Percentiles rank a stretch among this genome's conserved stretches.
phyloP scores from a whole-genome alignment of 2,113 vertebrate species.

The Varanus salvator region DNA sequence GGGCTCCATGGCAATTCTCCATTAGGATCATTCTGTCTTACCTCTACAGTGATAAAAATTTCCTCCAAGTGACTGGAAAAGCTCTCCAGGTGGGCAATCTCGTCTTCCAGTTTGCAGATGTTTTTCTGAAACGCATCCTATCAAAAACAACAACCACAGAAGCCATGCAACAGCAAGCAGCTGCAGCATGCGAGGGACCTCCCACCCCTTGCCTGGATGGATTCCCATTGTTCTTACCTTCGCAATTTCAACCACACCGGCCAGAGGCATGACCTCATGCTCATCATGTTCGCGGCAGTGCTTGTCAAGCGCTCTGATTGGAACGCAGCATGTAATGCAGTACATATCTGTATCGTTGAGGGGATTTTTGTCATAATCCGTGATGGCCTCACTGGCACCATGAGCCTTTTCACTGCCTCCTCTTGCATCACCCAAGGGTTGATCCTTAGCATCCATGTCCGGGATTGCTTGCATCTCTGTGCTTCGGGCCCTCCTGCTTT shows the following conservation, averaged over 20 bases:
- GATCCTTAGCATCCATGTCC: slow-evolving; percentile 4
- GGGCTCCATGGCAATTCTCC: too few relatives aligned
- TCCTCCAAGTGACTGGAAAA: slow-evolving; percentile 94
- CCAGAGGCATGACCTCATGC: slow-evolving; percentile 77
- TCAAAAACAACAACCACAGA: slow-evolving; percentile 7
- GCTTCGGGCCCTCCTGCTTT: neutral
- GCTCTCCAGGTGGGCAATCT: slow-evolving; percentile 91
- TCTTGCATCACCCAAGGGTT: slow-evolving; percentile 52
- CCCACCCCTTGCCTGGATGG: neutral
- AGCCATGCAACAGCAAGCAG: neutral
- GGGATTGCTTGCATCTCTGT: slow-evolving; percentile 35
- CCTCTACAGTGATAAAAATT: slow-evolving; percentile 97
- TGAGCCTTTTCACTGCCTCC: slow-evolving; percentile 53
- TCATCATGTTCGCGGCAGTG: slow-evolving; percentile 70
- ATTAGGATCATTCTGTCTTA: slow-evolving; percentile 61
- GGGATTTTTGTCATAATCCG: slow-evolving; percentile 62
- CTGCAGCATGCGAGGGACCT: neutral
- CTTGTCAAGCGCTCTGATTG: slow-evolving; percentile 72
- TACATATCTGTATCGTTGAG: slow-evolving; percentile 69
- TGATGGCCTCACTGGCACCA: slow-evolving; percentile 37
- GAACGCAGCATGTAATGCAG: slow-evolving; percentile 79
- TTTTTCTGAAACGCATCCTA: slow-evolving; percentile 82
- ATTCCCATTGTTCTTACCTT: slow-evolving; percentile 73
- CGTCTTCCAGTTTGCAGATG: slow-evolving; percentile 83
- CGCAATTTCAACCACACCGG: slow-evolving; percentile 71